phyloP scores from a whole-genome alignment of 1,140 invertebrate genomes.

The Drosophila pseudoobscura region DNA sequence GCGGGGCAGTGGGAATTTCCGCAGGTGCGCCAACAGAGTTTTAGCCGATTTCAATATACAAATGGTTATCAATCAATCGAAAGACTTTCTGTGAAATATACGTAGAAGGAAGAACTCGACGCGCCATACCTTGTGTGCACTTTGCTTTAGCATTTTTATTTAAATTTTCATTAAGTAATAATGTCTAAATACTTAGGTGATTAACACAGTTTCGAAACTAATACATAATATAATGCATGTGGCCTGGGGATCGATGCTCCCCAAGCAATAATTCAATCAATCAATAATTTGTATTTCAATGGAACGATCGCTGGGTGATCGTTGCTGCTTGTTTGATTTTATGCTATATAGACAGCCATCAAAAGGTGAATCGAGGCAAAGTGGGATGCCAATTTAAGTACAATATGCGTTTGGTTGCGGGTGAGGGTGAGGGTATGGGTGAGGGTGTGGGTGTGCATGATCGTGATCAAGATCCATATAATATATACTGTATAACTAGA shows the following conservation, averaged over 20 bases:
- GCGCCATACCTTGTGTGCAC: too few relatives aligned
- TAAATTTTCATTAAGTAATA: slow-evolving; percentile 75
- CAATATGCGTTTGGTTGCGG: slow-evolving; percentile 26
- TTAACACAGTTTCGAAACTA: slow-evolving; percentile 80
- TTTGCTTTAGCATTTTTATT: slow-evolving; percentile 58
- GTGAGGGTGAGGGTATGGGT: slow-evolving; percentile 5
- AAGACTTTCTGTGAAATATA: neutral
- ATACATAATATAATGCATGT: slow-evolving; percentile 63
- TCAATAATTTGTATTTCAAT: slow-evolving; percentile 55
- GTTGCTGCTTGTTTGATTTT: slow-evolving; percentile 62
- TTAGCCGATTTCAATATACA: neutral
- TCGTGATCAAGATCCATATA: slow-evolving; percentile 52
- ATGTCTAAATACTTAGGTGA: slow-evolving; percentile 82
- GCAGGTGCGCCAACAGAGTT: slow-evolving; percentile 12
- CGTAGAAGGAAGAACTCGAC: neutral
- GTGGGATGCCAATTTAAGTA: slow-evolving; percentile 67
- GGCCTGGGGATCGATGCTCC: slow-evolving; percentile 14
- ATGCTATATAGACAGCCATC: slow-evolving; percentile 67
- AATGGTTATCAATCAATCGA: slow-evolving; percentile 1
- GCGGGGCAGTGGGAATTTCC: neutral
- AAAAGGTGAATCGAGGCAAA: slow-evolving; percentile 58
- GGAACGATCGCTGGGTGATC: slow-evolving; percentile 65
- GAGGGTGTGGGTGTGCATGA: slow-evolving; percentile 1
- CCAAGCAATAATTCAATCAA: slow-evolving; percentile 65
- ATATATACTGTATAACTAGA: slow-evolving; percentile 41